phyloP scores from a whole-genome alignment of 2,113 vertebrate species.

The Sorex araneus region DNA sequence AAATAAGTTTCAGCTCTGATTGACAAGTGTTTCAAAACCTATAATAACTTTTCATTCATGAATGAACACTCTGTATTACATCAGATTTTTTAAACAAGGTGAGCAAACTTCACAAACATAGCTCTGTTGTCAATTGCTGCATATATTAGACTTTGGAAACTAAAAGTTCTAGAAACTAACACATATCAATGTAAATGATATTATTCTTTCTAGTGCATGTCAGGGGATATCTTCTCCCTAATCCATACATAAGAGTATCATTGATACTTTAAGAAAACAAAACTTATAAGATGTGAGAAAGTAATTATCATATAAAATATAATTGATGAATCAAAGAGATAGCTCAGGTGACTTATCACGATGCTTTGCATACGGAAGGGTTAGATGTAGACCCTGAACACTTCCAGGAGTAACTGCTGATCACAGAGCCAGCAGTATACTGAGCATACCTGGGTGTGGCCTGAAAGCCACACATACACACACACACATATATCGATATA shows the following conservation, averaged over 20 bases:
- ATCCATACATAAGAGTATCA: too few species aligned
- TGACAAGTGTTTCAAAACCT: conserved; percentile 17
- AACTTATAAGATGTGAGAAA: too few species aligned
- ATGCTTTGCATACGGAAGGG: too few species aligned
- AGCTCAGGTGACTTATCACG: too few species aligned
- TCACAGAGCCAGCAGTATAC: background rate
- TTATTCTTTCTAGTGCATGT: background rate
- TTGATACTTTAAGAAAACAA: too few species aligned
- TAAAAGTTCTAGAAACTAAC: background rate
- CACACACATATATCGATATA: too few species aligned
- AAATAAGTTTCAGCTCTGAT: background rate
- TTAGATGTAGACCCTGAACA: too few species aligned
- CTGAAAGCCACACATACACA: too few species aligned
- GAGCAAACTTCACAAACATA: background rate
- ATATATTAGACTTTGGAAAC: background rate
- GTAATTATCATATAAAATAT: too few species aligned
- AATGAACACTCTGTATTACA: background rate
- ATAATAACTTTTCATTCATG: background rate
- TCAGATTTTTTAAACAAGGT: background rate
- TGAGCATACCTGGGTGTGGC: too few species aligned
- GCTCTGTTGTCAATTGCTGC: background rate
- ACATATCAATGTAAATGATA: background rate
- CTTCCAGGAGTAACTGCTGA: too few species aligned
- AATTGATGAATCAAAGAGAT: too few species aligned
- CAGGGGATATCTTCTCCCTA: background rate